phyloP scores from a whole-genome alignment of 2,113 vertebrate genomes.

The Todiramphus chloris region DNA sequence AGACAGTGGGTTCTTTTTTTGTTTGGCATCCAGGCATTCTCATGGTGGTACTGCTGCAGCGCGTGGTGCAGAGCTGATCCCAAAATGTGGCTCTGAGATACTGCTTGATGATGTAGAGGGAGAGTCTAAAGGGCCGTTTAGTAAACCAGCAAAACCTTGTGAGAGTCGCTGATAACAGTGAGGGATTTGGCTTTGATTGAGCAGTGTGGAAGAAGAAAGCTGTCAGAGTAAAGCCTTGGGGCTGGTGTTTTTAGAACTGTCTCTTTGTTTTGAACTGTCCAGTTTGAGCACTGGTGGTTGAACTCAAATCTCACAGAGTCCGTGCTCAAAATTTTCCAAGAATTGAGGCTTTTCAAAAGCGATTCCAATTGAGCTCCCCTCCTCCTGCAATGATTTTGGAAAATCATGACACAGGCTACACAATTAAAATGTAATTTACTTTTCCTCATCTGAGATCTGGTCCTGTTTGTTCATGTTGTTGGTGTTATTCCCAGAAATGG shows the following conservation, averaged over 20 bases:
- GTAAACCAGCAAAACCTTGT: neutral
- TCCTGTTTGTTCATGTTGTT: neutral
- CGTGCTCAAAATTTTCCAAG: neutral
- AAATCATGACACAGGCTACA: neutral
- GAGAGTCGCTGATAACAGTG: neutral
- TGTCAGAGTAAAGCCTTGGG: neutral
- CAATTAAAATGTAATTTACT: neutral
- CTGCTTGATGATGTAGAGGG: neutral
- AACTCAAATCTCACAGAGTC: neutral
- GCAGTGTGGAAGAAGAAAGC: neutral
- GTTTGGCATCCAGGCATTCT: neutral
- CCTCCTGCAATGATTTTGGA: neutral
- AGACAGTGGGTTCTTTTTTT: neutral
- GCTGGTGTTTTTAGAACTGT: neutral
- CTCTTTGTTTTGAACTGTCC: neutral
- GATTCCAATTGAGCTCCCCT: neutral
- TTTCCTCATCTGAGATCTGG: neutral
- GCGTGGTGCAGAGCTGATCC: neutral
- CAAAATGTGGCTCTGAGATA: neutral
- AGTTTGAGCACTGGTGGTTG: neutral
- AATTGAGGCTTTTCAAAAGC: neutral
- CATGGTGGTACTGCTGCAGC: neutral
- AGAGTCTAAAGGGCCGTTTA: neutral
- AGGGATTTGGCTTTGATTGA: neutral
- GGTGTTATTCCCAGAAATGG: neutral